Conservation (phyloP, 2,888 invertebrate genomes). For the Drosophila phalerata region DNA sequence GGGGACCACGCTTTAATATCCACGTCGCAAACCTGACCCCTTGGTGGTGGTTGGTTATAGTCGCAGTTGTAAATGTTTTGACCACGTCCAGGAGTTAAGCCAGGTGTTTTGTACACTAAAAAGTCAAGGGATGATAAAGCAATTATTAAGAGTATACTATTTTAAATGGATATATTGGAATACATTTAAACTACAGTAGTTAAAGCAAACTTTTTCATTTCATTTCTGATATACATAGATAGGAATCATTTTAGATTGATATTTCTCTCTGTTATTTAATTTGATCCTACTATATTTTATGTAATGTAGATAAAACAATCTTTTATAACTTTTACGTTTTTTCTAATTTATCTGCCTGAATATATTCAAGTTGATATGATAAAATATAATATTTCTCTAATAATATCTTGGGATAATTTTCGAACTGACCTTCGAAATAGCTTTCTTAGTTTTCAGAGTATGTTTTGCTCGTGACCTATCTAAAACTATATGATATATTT, state of each 20-base stretch:
- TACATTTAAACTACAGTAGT: too few species aligned
- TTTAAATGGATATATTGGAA: not conserved
- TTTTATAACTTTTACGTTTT: too few species aligned
- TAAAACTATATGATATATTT: conserved; percentile 1
- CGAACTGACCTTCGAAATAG: conserved; percentile 21
- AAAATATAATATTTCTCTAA: not conserved
- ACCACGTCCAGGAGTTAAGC: conserved; percentile 90
- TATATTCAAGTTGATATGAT: too few species aligned
- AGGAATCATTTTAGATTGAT: not conserved
- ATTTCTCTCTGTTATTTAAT: not conserved
- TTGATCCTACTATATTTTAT: not conserved
- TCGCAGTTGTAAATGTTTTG: conserved; percentile 92
- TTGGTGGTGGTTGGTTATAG: conserved; percentile 89
- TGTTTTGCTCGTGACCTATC: not conserved
- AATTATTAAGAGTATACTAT: not conserved
- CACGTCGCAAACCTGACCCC: conserved; percentile 94
- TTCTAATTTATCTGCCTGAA: too few species aligned
- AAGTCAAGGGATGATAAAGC: conserved; percentile 11
- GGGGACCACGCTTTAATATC: conserved; percentile 92
- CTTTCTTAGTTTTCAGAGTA: not conserved
- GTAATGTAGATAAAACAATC: too few species aligned
- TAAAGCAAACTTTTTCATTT: too few species aligned
- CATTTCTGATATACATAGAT: too few species aligned
- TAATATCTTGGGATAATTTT: not conserved
- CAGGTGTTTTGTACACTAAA: conserved; percentile 91